phyloP scores from a whole-genome alignment of 2,113 vertebrate species.

The Spermophilus dauricus region DNA sequence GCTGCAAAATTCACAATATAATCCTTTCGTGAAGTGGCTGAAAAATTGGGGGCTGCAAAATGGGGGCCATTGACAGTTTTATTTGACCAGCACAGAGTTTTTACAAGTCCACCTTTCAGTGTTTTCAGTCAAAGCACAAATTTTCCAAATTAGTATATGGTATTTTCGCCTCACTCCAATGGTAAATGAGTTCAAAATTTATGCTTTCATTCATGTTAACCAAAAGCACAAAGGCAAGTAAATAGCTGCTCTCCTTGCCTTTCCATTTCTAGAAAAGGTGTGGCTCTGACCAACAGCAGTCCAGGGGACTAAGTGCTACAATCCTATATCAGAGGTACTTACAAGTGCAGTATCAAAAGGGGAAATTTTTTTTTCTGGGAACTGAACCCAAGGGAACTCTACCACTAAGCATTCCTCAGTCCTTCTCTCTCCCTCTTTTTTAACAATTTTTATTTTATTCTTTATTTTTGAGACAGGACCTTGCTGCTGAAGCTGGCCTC shows the following conservation, averaged over 20 bases:
- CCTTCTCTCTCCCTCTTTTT: no score
- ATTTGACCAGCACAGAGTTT: neutral
- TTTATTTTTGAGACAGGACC: no score
- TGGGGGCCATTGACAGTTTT: neutral
- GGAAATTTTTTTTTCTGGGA: no score
- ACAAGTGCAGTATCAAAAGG: neutral
- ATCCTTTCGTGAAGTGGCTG: neutral
- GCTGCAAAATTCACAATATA: neutral
- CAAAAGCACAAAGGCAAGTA: slow-evolving; percentile 49
- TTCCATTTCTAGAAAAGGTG: neutral
- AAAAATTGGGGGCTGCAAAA: neutral
- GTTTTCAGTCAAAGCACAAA: slow-evolving; percentile 32
- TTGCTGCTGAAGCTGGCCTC: no score
- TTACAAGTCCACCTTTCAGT: neutral
- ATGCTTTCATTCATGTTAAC: slow-evolving; percentile 13
- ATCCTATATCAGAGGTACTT: neutral
- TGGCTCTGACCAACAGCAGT: neutral
- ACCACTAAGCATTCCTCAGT: no score
- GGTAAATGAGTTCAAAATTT: slow-evolving; percentile 10
- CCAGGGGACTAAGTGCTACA: neutral
- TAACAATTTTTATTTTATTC: no score
- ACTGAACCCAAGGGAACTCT: no score
- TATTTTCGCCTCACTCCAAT: neutral
- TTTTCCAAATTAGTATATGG: neutral
- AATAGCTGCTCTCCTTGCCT: neutral